These are phyloP conservation scores for Drosophila nigromelanica DNA, from an alignment of 1,140 invertebrate genomes.

Conservation along the genomic window DNA sequence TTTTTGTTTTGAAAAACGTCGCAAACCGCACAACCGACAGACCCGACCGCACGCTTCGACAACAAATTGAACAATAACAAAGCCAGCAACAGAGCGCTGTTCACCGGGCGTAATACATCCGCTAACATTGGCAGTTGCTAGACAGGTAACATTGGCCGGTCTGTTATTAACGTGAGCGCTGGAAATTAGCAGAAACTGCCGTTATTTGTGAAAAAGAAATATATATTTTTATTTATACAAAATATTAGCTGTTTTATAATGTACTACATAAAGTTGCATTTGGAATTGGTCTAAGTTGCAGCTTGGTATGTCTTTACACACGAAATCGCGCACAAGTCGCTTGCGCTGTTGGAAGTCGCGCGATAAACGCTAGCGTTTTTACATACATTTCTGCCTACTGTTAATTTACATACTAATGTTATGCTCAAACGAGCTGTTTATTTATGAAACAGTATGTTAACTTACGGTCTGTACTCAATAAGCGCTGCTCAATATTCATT, in stretches of 20 bases:
- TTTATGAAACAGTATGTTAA: constrained; percentile 5
- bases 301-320: too few relatives aligned
- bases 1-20: constrained; percentile 22
- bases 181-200: neutral
- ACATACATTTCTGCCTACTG: neutral
- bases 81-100: constrained; percentile 1
- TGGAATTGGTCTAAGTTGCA: too few relatives aligned
- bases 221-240: neutral
- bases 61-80: constrained; percentile 44
- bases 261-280: too few relatives aligned
- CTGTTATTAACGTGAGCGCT: neutral
- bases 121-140: neutral
- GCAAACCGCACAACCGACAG: constrained; percentile 28
- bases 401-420: neutral
- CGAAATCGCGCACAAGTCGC: neutral
- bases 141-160: neutral
- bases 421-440: constrained; percentile 27
- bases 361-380: neutral
- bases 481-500: neutral
- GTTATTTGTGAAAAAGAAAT: neutral
- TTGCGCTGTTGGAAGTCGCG: neutral
- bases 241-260: too few relatives aligned
- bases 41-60: constrained; percentile 39
- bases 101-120: neutral
- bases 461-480: neutral